These are phyloP conservation scores for Coleophora flavipennella DNA, from an alignment of 2,888 invertebrate genomes.

Conservation along the genomic window DNA sequence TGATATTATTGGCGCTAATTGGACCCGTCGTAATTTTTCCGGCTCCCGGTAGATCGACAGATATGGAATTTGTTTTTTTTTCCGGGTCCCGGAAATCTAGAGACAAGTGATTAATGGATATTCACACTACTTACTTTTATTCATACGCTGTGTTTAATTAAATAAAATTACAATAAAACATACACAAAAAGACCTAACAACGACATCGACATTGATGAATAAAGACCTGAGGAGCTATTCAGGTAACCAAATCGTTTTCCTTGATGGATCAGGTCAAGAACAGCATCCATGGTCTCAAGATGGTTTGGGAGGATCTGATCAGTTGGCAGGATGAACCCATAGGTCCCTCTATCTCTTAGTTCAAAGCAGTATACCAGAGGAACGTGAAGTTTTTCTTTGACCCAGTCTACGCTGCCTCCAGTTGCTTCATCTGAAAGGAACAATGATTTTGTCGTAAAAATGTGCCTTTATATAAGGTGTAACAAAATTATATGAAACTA, in stretches of 20 bases:
- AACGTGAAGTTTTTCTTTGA: conserved; percentile 35
- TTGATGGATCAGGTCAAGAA: conserved; percentile 48
- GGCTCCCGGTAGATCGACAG: no score
- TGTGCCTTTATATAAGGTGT: no score
- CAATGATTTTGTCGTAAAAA: no score
- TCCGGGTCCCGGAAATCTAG: no score
- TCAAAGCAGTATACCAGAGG: conserved; percentile 49
- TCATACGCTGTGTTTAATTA: no score
- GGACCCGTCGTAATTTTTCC: no score
- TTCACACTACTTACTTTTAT: no score
- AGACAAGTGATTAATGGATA: no score
- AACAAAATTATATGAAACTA: no score
- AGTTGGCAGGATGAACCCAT: conserved; percentile 75
- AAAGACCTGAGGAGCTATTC: conserved; percentile 7
- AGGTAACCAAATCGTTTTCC: conserved; percentile 34
- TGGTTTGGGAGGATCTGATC: conserved; percentile 70
- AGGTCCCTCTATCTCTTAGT: conserved; percentile 70
- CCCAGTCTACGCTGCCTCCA: conserved; percentile 47
- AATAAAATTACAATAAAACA: background rate
- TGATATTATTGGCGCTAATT: no score
- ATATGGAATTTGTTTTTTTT: no score
- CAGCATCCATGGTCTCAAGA: conserved; percentile 65
- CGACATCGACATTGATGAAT: conserved; percentile 1
- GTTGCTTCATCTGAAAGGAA: conserved; percentile 26
- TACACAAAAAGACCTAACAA: background rate